phyloP scores from a whole-genome alignment of 2,113 vertebrate species.

The Oryzias celebensis region DNA sequence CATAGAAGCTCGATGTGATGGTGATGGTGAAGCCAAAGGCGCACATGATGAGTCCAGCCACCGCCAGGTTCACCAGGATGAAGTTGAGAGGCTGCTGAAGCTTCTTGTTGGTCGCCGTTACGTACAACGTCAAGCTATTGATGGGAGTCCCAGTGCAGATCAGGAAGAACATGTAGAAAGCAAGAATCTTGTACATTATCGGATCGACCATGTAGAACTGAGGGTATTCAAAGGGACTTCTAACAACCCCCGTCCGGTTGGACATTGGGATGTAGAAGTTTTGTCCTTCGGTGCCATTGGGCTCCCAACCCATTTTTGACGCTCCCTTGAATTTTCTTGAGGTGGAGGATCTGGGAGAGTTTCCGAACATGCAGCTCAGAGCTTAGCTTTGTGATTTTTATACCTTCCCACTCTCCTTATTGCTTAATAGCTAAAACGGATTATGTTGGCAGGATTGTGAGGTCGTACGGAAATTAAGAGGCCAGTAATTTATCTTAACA shows the following conservation, averaged over 20 bases:
- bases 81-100: slow-evolving; percentile 83
- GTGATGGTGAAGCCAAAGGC: slow-evolving; percentile 80
- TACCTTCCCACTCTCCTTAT: slow-evolving; percentile 22
- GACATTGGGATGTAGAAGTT: slow-evolving; percentile 87
- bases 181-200: slow-evolving; percentile 64
- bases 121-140: slow-evolving; percentile 80
- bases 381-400: slow-evolving; percentile 27
- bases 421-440: slow-evolving; percentile 20
- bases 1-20: slow-evolving; percentile 71
- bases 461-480: slow-evolving; percentile 3
- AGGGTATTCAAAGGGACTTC: slow-evolving; percentile 80
- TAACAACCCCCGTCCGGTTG: slow-evolving; percentile 83
- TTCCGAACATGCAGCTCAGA: background rate
- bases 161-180: slow-evolving; percentile 83
- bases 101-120: slow-evolving; percentile 83
- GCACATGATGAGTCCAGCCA: slow-evolving; percentile 79
- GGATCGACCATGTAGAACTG: slow-evolving; percentile 81
- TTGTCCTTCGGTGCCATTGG: slow-evolving; percentile 81
- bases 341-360: background rate
- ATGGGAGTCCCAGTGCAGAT: slow-evolving; percentile 81
- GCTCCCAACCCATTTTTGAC: slow-evolving; percentile 33
- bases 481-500: slow-evolving; percentile 27
- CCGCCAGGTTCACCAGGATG: slow-evolving; percentile 80
- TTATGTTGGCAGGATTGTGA: slow-evolving; percentile 32
- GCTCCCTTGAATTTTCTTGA: background rate